Base-by-base conservation (phyloP, 2,797 vertebrate genomes). In the Syngnathus rostellatus region DNA sequence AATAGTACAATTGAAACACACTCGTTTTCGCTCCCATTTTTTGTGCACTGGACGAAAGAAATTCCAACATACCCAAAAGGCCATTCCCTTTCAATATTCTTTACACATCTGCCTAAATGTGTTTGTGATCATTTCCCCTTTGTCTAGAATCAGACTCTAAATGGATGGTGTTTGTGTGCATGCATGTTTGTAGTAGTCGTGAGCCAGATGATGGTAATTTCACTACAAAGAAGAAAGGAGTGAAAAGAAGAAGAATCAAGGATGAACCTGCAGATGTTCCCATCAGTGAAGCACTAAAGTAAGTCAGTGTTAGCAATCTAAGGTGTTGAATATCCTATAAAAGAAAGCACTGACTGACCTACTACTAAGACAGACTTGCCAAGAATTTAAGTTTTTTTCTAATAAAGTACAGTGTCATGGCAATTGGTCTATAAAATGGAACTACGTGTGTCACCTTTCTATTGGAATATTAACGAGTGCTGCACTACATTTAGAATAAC, bases 231-330 rank as follows among this genome's bases (percentile, higher is more conserved):
- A 84, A 81, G 72, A 87, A 66, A 67, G 83, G 84, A 19, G 48
- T 76, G 72, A 92, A 88, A 77, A 81, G 88, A 66, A 89, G 87
- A 77, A 74, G 81, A 62, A 31, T 79, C 2, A 85, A 87, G 65
- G 85, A 86, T 21, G 83, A 88, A 12, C 53, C 66, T 5, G 6
- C 7, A 2, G 83, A 84, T 2, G 71, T 40, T 10, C 6, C 63
- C 8, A 73, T 71, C 16, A 10, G 62, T 19, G 57, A 40, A 55
- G 66, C 60, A 41, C 43, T 73, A 14, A 1, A 2, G 90, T 91
- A 73, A 85, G 87, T 85, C 58, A 43, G 19, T 57, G 58, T 12
- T 58, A 53, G 39, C 19, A 63, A 54, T 64, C 37, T 55, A 14
- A 55, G 21, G 10, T 55, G 25, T 16, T 14, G 11, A 14, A 11